Evolutionary conservation across 1,140 invertebrate genomes (phyloP).

Genomic region (Anastrepha ludens): DNA sequence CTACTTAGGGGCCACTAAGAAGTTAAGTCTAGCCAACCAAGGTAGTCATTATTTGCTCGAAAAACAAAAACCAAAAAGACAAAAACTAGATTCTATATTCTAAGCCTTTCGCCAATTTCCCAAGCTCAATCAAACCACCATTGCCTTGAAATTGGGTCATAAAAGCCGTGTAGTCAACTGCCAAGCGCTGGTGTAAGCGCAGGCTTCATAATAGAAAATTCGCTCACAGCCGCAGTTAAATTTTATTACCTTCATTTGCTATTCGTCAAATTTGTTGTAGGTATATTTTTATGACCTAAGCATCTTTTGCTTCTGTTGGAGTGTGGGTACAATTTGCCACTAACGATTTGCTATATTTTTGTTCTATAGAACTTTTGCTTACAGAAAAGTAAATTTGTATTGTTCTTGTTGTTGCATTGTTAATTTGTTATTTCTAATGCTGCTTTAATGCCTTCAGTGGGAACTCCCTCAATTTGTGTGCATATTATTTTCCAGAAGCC

Average conservation of each 20-base stretch:
- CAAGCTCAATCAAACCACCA: constrained; percentile 11
- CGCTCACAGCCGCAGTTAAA: not conserved
- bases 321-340: not conserved
- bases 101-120: constrained; percentile 32
- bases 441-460: not conserved
- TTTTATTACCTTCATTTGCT: constrained; percentile 28
- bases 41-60: not conserved
- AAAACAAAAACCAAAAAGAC: not conserved
- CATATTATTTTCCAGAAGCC: not conserved
- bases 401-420: not conserved
- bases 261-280: constrained; percentile 2
- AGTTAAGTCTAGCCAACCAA: not conserved
- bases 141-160: not conserved
- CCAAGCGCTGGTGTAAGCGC: not conserved
- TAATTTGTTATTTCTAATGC: constrained; percentile 30
- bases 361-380: not conserved
- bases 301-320: not conserved
- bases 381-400: not conserved
- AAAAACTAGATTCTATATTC: not conserved
- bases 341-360: constrained; percentile 16
- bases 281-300: constrained; percentile 1
- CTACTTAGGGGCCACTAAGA: not conserved
- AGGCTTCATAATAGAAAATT: not conserved
- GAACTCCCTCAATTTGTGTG: constrained; percentile 18
- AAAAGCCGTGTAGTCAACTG: not conserved